Conservation (phyloP, 2,888 invertebrate genomes). For the Belgica antarctica region DNA sequence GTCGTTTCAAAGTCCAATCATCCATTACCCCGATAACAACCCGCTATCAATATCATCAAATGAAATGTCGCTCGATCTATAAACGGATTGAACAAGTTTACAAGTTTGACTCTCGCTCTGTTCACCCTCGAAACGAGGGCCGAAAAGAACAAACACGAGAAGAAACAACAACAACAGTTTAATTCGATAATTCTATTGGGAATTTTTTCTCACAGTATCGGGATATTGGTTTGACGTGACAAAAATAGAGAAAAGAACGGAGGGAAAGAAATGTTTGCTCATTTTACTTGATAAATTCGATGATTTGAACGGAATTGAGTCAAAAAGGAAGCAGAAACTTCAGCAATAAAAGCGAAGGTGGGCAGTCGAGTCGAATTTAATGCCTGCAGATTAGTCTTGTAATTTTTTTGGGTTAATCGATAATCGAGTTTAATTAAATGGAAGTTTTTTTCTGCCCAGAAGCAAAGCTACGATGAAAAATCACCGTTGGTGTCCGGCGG, state of each 20-base stretch:
- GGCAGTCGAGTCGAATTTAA: neutral
- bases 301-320: slow-evolving; percentile 25
- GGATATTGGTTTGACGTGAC: slow-evolving; percentile 34
- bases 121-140: neutral
- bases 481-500: neutral
- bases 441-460: neutral
- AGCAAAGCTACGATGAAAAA: neutral
- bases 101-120: neutral
- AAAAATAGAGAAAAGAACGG: slow-evolving; percentile 22
- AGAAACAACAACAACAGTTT: slow-evolving; percentile 24
- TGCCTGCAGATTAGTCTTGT: neutral
- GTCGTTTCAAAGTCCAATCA: slow-evolving; percentile 15
- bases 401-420: neutral
- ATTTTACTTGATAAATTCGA: slow-evolving; percentile 32
- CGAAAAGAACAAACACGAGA: neutral
- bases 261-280: slow-evolving; percentile 18
- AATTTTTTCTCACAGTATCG: slow-evolving; percentile 21
- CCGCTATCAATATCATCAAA: slow-evolving; percentile 25
- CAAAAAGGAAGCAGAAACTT: neutral
- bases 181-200: slow-evolving; percentile 27
- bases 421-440: slow-evolving; percentile 21
- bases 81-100: neutral
- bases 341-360: slow-evolving; percentile 4
- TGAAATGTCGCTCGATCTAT: slow-evolving; percentile 2
- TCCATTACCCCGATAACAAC: slow-evolving; percentile 29